Evolutionary conservation across 2,888 invertebrate genomes (phyloP).

Genomic region (Orchestes rusci): DNA sequence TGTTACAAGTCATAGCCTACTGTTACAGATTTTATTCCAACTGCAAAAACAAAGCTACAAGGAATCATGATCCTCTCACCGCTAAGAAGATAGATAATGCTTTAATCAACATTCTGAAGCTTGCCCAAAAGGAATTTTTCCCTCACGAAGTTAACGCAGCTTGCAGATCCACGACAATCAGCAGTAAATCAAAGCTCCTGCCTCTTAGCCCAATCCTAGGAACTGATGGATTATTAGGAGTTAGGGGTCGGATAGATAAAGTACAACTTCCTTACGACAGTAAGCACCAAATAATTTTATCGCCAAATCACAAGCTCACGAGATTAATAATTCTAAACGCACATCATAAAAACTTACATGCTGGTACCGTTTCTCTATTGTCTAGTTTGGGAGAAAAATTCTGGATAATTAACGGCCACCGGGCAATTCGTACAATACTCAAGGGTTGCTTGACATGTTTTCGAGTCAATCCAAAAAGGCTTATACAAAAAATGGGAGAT

Average conservation of each 20-base stretch:
- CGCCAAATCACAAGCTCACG: conserved; percentile 2
- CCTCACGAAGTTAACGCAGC: too few relatives aligned
- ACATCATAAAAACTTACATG: conserved; percentile 2
- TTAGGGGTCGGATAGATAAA: conserved; percentile 13
- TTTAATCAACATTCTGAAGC: too few relatives aligned
- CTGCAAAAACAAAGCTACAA: too few relatives aligned
- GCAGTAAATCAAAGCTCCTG: too few relatives aligned
- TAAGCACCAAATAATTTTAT: conserved; percentile 13
- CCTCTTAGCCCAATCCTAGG: too few relatives aligned
- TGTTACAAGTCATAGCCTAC: too few relatives aligned
- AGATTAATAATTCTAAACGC: conserved; percentile 3
- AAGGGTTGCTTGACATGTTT: conserved; percentile 15
- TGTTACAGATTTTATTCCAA: too few relatives aligned
- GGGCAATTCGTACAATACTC: conserved; percentile 13
- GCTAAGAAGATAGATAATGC: too few relatives aligned
- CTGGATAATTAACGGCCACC: conserved; percentile 16
- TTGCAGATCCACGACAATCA: too few relatives aligned
- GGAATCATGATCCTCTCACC: too few relatives aligned
- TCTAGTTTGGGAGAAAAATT: conserved; percentile 10
- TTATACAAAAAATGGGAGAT: conserved; percentile 15
- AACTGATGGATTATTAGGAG: conserved; percentile 12
- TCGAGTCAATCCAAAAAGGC: conserved; percentile 8
- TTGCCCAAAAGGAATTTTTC: too few relatives aligned
- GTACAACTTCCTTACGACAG: conserved; percentile 1
- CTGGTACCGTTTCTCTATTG: conserved; percentile 8